phyloP scores from a whole-genome alignment of 2,113 vertebrate genomes.

The Colius striatus region DNA sequence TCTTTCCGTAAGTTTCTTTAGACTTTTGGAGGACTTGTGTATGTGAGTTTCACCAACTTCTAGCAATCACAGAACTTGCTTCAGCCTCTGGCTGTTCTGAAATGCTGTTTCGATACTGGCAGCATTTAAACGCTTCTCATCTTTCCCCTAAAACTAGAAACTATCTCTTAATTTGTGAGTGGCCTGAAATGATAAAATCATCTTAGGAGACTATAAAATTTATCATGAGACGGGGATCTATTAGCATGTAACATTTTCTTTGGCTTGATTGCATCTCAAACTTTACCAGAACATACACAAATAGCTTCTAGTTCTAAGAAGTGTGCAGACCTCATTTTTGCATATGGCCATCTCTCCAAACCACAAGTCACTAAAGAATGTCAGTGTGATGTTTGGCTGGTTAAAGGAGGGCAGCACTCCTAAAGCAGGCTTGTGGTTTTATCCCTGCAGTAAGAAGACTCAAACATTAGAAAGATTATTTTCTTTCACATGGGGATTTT shows the following conservation, averaged over 20 bases:
- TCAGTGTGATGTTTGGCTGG: conserved; percentile 30
- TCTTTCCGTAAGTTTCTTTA: background rate
- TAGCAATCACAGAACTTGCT: conserved; percentile 25
- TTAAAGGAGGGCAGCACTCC: conserved; percentile 38
- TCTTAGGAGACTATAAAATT: conserved; percentile 21
- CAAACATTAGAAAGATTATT: conserved; percentile 43
- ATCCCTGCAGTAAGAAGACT: conserved; percentile 26
- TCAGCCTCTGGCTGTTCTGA: background rate
- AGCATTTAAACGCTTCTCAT: conserved; percentile 20
- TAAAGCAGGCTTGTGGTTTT: conserved; percentile 53
- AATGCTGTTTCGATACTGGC: conserved; percentile 27
- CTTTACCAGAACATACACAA: conserved; percentile 59
- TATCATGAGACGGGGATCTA: background rate
- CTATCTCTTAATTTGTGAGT: conserved; percentile 12
- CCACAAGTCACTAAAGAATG: conserved; percentile 58
- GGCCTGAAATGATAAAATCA: conserved; percentile 12
- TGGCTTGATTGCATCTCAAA: conserved; percentile 45
- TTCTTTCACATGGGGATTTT: conserved; percentile 53
- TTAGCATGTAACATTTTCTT: conserved; percentile 32
- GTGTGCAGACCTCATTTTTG: conserved; percentile 30
- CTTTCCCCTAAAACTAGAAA: conserved; percentile 37
- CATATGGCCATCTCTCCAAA: conserved; percentile 31
- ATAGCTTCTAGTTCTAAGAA: conserved; percentile 67
- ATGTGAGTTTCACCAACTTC: conserved; percentile 19
- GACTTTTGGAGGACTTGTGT: background rate